These are phyloP conservation scores for Anguilla obscura DNA, from an alignment of 2,797 vertebrate species.

Conservation along the genomic window DNA sequence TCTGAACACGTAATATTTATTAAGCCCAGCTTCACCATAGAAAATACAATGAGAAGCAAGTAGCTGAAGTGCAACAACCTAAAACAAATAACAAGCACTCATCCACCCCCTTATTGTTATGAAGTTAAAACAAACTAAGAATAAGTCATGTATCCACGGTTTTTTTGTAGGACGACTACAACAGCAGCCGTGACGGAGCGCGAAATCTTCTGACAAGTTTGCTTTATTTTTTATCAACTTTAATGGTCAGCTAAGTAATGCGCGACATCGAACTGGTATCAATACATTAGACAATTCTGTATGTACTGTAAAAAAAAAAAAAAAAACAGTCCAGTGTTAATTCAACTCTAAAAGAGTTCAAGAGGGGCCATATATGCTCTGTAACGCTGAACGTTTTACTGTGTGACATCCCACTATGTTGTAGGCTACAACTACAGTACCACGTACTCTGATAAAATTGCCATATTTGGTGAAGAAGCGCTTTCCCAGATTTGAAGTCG, in stretches of 20 bases:
- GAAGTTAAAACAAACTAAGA: constrained; percentile 3
- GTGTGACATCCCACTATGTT: not conserved
- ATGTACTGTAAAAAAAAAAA: too few relatives aligned
- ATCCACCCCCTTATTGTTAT: not conserved
- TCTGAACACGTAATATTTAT: constrained; percentile 6
- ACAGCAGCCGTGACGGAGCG: not conserved
- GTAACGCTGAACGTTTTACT: too few relatives aligned
- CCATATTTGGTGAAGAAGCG: not conserved
- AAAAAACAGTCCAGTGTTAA: too few relatives aligned
- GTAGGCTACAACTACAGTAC: not conserved
- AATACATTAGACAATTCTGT: not conserved
- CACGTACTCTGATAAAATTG: not conserved
- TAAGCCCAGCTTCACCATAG: not conserved
- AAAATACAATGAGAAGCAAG: not conserved
- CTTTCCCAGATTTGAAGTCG: not conserved
- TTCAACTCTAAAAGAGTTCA: too few relatives aligned
- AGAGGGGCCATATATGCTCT: too few relatives aligned
- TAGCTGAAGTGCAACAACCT: not conserved
- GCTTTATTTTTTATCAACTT: not conserved
- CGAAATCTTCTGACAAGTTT: not conserved
- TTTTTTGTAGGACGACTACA: not conserved
- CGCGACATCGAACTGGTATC: not conserved
- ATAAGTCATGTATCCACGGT: not conserved
- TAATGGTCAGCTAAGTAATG: not conserved
- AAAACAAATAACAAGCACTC: not conserved